A percentile compares a stretch with the other conserved stretches of the same genome.
These are phyloP conservation scores for Platygyra sinensis DNA, from an alignment of 64 coral and sea anemone genomes.

Conservation along the genomic window DNA sequence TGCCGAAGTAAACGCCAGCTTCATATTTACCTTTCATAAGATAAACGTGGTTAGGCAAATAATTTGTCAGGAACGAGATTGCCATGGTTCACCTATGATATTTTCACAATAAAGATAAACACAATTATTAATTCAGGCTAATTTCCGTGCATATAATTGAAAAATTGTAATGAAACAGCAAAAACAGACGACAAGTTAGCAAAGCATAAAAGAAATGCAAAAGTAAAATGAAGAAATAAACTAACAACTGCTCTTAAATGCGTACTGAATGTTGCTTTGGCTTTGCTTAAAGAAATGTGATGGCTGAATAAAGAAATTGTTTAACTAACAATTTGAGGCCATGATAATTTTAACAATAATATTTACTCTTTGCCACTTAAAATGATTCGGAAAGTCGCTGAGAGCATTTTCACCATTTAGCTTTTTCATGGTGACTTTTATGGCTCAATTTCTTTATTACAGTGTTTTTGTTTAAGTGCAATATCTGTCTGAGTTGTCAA, in stretches of 20 bases:
- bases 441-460: background rate
- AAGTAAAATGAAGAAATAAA: background rate
- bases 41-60: background rate
- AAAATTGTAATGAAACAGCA: constrained; percentile 6
- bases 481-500: too few relatives aligned
- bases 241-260: background rate
- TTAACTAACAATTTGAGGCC: background rate
- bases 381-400: background rate
- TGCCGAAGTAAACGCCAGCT: background rate
- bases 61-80: background rate
- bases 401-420: background rate
- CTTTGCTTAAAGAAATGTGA: background rate
- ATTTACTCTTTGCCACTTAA: constrained; percentile 1
- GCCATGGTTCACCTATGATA: background rate
- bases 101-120: background rate
- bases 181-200: background rate
- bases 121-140: background rate
- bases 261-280: background rate
- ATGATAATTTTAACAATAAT: background rate
- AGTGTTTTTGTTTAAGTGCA: too few relatives aligned
- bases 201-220: background rate
- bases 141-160: background rate
- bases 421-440: background rate
- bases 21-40: background rate
- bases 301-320: background rate